Percentiles rank a stretch among this genome's conserved stretches.
Evolutionary conservation across 2,113 vertebrate genomes (phyloP).

Genomic region (Paracanthobrama guichenoti): DNA sequence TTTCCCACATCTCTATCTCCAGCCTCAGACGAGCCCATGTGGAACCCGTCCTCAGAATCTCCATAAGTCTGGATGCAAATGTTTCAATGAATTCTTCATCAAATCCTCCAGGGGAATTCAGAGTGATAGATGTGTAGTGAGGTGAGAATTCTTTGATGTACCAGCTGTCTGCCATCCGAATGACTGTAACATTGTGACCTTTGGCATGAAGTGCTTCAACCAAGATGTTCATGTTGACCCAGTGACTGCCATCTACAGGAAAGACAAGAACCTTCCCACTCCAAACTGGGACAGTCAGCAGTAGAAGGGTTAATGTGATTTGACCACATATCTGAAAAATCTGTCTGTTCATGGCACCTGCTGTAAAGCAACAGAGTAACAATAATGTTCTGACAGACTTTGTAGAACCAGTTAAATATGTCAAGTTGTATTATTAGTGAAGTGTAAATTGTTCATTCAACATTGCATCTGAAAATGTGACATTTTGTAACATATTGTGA

Average conservation of each 20-base stretch:
- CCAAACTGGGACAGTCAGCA: not conserved
- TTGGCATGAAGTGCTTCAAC: slow-evolving; percentile 64
- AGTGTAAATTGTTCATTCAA: not conserved
- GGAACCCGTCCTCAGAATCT: slow-evolving; percentile 37
- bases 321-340: slow-evolving; percentile 10
- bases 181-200: slow-evolving; percentile 58
- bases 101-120: not conserved
- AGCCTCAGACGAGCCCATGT: slow-evolving; percentile 33
- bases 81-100: slow-evolving; percentile 14
- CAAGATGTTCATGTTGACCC: slow-evolving; percentile 64
- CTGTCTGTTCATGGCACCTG: slow-evolving; percentile 38
- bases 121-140: slow-evolving; percentile 43
- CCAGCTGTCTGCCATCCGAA: too few species aligned
- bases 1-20: slow-evolving; percentile 43
- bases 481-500: not conserved
- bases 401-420: not conserved
- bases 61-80: not conserved
- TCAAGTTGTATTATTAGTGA: not conserved
- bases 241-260: too few species aligned
- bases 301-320: slow-evolving; percentile 27
- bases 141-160: not conserved
- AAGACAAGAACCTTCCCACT: too few species aligned
- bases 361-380: not conserved
- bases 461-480: not conserved
- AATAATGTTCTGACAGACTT: not conserved